Evolutionary conservation across 1,140 invertebrate species (phyloP).

Genomic region (Yoshiicerus persimilis): DNA sequence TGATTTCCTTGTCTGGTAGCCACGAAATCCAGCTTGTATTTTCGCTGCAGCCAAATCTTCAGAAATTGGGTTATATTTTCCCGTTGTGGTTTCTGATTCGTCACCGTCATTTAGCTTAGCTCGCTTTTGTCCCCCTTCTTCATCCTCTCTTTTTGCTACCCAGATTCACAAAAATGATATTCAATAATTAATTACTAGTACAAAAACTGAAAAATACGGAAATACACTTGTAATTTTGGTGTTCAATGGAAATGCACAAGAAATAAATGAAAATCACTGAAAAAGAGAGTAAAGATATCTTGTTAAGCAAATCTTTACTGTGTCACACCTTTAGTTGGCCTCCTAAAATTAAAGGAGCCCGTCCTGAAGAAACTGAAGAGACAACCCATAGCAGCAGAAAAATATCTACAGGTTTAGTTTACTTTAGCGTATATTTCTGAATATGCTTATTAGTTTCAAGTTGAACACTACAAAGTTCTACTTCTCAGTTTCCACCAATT

Average conservation of each 20-base stretch:
- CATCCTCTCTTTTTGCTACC: conserved; percentile 10
- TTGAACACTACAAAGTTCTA: neutral
- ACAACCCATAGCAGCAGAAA: conserved; percentile 27
- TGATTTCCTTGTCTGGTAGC: conserved; percentile 68
- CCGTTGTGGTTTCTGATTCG: neutral
- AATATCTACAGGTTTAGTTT: neutral
- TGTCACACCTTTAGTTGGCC: neutral
- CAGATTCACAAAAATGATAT: neutral
- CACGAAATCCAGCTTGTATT: conserved; percentile 73
- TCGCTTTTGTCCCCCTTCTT: neutral
- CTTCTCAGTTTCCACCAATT: neutral
- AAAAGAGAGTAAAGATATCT: neutral
- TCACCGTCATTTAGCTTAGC: neutral
- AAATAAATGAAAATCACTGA: neutral
- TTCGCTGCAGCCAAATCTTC: conserved; percentile 64
- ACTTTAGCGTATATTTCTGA: neutral
- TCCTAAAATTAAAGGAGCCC: conserved; percentile 32
- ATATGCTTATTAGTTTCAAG: neutral
- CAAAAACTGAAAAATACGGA: neutral
- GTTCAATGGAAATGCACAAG: neutral
- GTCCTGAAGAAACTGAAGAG: conserved; percentile 34
- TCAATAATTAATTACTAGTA: neutral
- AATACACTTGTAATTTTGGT: neutral
- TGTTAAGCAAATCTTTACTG: neutral
- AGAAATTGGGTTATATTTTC: neutral